Evolutionary conservation across 2,888 invertebrate genomes (phyloP).

Genomic region (Shargacucullia verbasci): DNA sequence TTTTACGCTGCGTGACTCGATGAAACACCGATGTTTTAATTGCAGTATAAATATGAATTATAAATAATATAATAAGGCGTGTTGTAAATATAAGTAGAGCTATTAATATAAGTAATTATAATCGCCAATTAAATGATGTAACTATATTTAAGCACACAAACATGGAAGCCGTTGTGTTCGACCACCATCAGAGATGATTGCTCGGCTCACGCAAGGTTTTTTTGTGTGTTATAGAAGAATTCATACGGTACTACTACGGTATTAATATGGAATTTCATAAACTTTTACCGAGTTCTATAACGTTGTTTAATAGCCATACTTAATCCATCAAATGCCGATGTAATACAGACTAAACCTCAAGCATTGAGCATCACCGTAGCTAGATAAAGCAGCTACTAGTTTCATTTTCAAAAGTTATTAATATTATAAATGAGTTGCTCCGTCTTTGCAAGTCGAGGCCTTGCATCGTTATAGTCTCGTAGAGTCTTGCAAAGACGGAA

Average conservation of each 20-base stretch:
- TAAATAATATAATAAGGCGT: constrained; percentile 23
- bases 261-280: not conserved
- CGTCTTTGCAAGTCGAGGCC: too few species aligned
- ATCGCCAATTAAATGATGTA: constrained; percentile 29
- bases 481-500: too few species aligned
- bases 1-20: constrained; percentile 45
- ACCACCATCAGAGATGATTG: constrained; percentile 45
- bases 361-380: too few species aligned
- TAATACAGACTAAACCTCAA: too few species aligned
- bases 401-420: too few species aligned
- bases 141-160: constrained; percentile 11
- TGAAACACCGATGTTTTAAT: constrained; percentile 41
- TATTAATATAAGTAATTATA: constrained; percentile 42
- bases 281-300: too few species aligned
- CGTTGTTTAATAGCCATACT: too few species aligned
- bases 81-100: constrained; percentile 32
- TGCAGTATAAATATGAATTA: constrained; percentile 18
- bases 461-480: too few species aligned
- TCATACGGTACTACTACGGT: constrained; percentile 20
- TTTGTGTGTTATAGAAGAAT: constrained; percentile 23
- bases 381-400: too few species aligned
- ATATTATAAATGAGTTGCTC: too few species aligned
- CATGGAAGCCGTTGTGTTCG: constrained; percentile 14
- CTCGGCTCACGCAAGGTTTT: constrained; percentile 39
- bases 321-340: too few species aligned